A percentile compares a stretch with the other conserved stretches of the same genome.
phyloP scores from a whole-genome alignment of 2,113 vertebrate genomes.

The Urocolius indicus region DNA sequence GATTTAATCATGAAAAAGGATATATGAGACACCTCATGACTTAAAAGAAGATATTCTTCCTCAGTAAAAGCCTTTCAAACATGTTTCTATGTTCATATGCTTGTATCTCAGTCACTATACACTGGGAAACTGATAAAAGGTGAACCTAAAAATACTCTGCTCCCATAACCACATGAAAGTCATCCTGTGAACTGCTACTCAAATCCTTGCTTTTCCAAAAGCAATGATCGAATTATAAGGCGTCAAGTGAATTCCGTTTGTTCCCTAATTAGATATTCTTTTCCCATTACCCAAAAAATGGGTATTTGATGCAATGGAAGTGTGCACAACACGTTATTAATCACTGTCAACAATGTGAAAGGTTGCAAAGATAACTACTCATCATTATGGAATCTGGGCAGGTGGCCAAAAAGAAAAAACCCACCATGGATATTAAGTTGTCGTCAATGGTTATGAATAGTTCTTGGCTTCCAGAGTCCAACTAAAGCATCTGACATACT shows the following conservation, averaged over 20 bases:
- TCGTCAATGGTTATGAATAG: slow-evolving; percentile 46
- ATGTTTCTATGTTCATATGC: not conserved
- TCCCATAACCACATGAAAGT: not conserved
- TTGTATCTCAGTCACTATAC: not conserved
- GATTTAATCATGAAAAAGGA: not conserved
- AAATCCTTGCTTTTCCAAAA: not conserved
- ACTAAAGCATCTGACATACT: not conserved
- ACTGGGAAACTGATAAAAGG: not conserved
- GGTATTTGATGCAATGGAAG: slow-evolving; percentile 62
- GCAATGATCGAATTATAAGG: not conserved
- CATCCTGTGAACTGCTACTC: not conserved
- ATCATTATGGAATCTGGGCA: slow-evolving; percentile 51
- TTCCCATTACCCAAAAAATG: slow-evolving; percentile 59
- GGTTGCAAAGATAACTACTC: slow-evolving; percentile 60
- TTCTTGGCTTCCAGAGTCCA: slow-evolving; percentile 26
- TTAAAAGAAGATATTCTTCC: not conserved
- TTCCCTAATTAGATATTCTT: slow-evolving; percentile 56
- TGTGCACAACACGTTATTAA: slow-evolving; percentile 48
- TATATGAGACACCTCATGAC: not conserved
- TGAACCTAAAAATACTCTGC: not conserved
- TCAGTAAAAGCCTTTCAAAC: not conserved
- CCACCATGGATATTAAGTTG: slow-evolving; percentile 56
- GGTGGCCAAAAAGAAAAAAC: slow-evolving; percentile 30
- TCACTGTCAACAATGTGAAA: slow-evolving; percentile 63
- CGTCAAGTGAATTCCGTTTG: slow-evolving; percentile 2